Conservation (phyloP, 2,797 vertebrate genomes). For the Yasuhikotakia modesta region DNA sequence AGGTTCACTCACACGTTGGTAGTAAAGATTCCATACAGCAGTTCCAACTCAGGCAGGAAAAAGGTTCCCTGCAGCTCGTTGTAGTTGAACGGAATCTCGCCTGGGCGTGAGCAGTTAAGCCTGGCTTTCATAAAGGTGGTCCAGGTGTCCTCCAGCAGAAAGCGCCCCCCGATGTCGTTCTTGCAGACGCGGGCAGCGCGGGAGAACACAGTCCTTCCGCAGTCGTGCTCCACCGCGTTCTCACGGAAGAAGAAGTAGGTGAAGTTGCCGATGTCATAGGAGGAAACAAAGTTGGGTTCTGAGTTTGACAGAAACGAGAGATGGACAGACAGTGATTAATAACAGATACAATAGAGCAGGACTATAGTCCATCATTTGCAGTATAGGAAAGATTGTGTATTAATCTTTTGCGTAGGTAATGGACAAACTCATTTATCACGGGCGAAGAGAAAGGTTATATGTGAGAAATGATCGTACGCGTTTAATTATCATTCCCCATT, state of each 20-base stretch:
- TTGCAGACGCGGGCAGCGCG: constrained; percentile 92
- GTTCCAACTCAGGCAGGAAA: constrained; percentile 91
- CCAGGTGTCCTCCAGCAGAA: constrained; percentile 96
- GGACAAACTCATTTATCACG: constrained; percentile 75
- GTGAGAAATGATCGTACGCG: constrained; percentile 69
- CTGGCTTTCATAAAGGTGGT: constrained; percentile 98
- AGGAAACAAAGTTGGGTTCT: constrained; percentile 98
- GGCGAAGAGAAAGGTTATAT: constrained; percentile 70
- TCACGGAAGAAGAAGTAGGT: constrained; percentile 98
- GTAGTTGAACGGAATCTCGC: constrained; percentile 95
- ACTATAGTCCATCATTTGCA: no score
- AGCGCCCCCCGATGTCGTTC: constrained; percentile 94
- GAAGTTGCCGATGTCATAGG: constrained; percentile 94
- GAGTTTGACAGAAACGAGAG: constrained; percentile 43
- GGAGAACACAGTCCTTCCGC: constrained; percentile 92
- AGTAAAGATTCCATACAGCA: constrained; percentile 96
- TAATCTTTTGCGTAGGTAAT: constrained; percentile 72
- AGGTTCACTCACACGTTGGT: constrained; percentile 89
- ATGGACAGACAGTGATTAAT: constrained; percentile 21
- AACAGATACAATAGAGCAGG: constrained; percentile 52
- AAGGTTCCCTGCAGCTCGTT: constrained; percentile 95
- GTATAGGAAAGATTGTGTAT: constrained; percentile 70
- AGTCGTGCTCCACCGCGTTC: constrained; percentile 94
- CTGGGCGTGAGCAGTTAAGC: constrained; percentile 92
- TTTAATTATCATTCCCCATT: constrained; percentile 67